phyloP scores from a whole-genome alignment of 2,888 invertebrate genomes.

The Drosophila hamatofila region DNA sequence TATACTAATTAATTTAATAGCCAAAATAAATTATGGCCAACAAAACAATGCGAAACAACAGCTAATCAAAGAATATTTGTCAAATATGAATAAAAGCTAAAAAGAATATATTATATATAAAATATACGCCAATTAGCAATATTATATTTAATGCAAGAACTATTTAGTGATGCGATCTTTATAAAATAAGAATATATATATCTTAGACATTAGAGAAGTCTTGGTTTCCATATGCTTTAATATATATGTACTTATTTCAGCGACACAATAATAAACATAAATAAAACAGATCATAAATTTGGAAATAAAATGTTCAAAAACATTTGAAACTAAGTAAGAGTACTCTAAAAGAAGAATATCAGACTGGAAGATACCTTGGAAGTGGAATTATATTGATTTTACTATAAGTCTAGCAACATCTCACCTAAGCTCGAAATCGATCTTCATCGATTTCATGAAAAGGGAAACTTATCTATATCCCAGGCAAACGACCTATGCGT shows the following conservation, averaged over 20 bases:
- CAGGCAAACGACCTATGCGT: too few species aligned
- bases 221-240: background rate
- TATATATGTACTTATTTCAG: slow-evolving; percentile 28
- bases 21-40: background rate
- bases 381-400: too few species aligned
- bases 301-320: slow-evolving; percentile 23
- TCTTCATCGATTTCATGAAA: too few species aligned
- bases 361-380: background rate
- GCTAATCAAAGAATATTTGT: background rate
- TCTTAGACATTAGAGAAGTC: slow-evolving; percentile 2
- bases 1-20: background rate
- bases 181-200: slow-evolving; percentile 5
- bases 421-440: too few species aligned
- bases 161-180: background rate
- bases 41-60: background rate
- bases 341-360: background rate
- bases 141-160: background rate
- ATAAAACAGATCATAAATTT: slow-evolving; percentile 49
- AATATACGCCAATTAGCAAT: background rate
- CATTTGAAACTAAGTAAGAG: slow-evolving; percentile 4
- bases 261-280: slow-evolving; percentile 38
- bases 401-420: too few species aligned
- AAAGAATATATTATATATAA: too few species aligned
- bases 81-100: background rate
- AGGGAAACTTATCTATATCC: too few species aligned